These are phyloP conservation scores for Toxotes lorentzi DNA, from an alignment of 2,797 vertebrate genomes.

Conservation along the genomic window DNA sequence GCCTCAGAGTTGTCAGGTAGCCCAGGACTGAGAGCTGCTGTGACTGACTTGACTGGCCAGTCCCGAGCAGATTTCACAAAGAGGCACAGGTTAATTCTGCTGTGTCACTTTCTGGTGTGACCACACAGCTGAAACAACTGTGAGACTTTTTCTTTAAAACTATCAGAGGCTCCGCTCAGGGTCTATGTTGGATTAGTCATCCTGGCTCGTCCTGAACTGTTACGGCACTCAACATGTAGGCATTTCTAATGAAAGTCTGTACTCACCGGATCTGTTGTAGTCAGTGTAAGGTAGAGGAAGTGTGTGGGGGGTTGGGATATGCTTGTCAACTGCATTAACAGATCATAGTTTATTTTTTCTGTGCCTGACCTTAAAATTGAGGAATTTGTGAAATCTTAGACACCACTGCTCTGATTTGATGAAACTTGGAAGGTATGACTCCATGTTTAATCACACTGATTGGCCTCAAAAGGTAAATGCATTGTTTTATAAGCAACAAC, in stretches of 20 bases:
- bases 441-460: conserved; percentile 51
- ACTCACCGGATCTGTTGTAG: conserved; percentile 48
- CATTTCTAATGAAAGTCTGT: conserved; percentile 54
- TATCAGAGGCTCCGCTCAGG: not conserved
- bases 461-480: conserved; percentile 42
- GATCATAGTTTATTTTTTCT: conserved; percentile 58
- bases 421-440: conserved; percentile 58
- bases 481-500: conserved; percentile 28
- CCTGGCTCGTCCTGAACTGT: conserved; percentile 49
- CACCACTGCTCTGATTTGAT: conserved; percentile 68
- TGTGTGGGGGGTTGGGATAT: conserved; percentile 33
- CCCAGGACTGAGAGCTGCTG: not conserved
- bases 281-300: conserved; percentile 23
- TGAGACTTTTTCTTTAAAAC: conserved; percentile 1
- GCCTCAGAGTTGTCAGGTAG: too few relatives aligned
- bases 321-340: conserved; percentile 72
- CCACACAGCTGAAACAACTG: not conserved
- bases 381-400: conserved; percentile 74
- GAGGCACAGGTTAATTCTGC: not conserved
- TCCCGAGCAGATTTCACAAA: too few relatives aligned
- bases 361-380: conserved; percentile 71
- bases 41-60: too few relatives aligned
- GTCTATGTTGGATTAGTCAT: conserved; percentile 53
- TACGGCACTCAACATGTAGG: conserved; percentile 53
- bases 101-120: not conserved